Conservation (phyloP, 2,113 vertebrate species). For the Rhinoderma darwinii region DNA sequence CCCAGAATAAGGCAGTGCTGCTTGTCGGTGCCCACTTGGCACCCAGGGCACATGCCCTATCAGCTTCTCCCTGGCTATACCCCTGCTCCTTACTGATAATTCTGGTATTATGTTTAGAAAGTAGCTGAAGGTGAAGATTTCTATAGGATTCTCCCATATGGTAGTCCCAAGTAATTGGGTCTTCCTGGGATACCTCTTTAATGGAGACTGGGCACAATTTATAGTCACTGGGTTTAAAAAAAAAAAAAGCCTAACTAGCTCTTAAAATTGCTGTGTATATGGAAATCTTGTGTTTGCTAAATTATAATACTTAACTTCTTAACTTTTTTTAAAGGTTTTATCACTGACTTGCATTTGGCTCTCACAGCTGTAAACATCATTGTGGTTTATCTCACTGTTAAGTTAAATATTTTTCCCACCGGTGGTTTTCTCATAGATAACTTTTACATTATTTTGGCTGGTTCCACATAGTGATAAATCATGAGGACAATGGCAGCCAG, state of each 20-base stretch:
- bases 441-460: not conserved
- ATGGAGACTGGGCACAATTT: not conserved
- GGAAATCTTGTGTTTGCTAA: not conserved
- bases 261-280: not conserved
- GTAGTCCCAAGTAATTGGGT: not conserved
- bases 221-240: not conserved
- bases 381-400: not conserved
- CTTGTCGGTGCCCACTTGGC: not conserved
- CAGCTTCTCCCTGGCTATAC: not conserved
- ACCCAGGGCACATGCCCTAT: not conserved
- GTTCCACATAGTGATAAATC: not conserved
- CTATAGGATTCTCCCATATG: not conserved
- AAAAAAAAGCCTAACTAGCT: not conserved
- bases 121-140: not conserved
- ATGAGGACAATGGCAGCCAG: not conserved
- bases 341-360: not conserved
- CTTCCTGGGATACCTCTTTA: not conserved
- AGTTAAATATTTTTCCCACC: not conserved
- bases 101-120: no score
- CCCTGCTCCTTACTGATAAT: no score
- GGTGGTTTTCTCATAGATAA: not conserved
- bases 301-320: not conserved
- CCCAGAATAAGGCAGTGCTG: no score
- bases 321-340: not conserved
- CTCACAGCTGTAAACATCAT: not conserved